Percentiles rank a stretch among this genome's conserved stretches.
Conservation (phyloP, 2,113 vertebrate genomes). For the Serranochromis macrocephalus region DNA sequence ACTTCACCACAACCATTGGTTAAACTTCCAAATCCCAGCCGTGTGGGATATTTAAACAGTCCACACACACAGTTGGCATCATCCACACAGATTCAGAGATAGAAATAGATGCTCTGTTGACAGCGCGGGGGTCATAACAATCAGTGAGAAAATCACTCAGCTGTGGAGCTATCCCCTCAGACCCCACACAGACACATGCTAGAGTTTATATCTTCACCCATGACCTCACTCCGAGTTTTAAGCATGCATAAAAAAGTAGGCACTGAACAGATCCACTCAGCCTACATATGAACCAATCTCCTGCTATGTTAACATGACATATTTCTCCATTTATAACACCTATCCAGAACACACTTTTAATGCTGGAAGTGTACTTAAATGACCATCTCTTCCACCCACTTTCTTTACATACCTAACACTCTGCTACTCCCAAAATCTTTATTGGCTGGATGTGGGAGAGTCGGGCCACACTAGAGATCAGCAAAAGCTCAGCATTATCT, state of each 20-base stretch:
- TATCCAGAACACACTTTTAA: neutral
- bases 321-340: neutral
- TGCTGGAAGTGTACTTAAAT: neutral
- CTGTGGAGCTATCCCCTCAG: neutral
- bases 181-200: constrained; percentile 1
- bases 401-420: neutral
- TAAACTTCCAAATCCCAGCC: constrained; percentile 22
- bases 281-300: neutral
- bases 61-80: constrained; percentile 24
- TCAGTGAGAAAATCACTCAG: constrained; percentile 1
- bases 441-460: constrained; percentile 6
- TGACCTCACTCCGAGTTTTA: neutral
- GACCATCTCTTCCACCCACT: neutral
- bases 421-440: neutral
- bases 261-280: neutral
- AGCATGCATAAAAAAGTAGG: neutral
- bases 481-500: constrained; percentile 43
- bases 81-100: constrained; percentile 14
- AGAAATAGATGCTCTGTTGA: constrained; percentile 44
- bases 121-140: constrained; percentile 32
- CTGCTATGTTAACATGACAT: neutral
- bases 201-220: neutral
- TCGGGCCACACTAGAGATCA: neutral
- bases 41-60: constrained; percentile 43
- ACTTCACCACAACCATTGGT: constrained; percentile 24